These are phyloP conservation scores for Brachionus koreanus DNA, from an alignment of 1,140 invertebrate genomes.

Conservation along the genomic window DNA sequence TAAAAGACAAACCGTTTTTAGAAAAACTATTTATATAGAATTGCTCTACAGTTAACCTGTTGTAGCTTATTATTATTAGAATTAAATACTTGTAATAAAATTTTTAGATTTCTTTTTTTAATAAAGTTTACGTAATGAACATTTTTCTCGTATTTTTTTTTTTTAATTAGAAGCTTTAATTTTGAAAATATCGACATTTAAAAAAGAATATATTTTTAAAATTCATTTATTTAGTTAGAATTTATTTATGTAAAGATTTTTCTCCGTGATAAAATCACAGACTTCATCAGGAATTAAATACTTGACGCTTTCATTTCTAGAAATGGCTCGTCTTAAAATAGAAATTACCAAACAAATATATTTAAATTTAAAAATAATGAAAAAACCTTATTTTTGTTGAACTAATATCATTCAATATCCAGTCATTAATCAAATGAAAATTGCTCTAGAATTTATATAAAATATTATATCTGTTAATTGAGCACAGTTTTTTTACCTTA, in stretches of 20 bases:
- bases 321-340: constrained; percentile 64
- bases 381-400: constrained; percentile 75
- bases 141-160: too few species aligned
- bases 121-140: too few species aligned
- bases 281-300: constrained; percentile 81
- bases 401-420: constrained; percentile 88
- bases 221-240: too few species aligned
- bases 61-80: too few species aligned
- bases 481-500: constrained; percentile 74
- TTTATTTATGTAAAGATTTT: constrained; percentile 67
- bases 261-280: constrained; percentile 75
- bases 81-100: too few species aligned
- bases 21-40: too few species aligned
- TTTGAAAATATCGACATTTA: not conserved
- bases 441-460: constrained; percentile 40
- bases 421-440: constrained; percentile 63
- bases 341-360: not conserved
- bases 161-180: not conserved
- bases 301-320: constrained; percentile 78
- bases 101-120: too few species aligned
- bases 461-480: too few species aligned
- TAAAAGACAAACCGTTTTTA: too few species aligned
- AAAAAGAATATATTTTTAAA: not conserved
- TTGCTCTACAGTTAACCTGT: too few species aligned
- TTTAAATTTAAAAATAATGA: not conserved